A percentile compares a stretch with the other conserved stretches of the same genome.
Conservation (phyloP, 2,113 vertebrate species). For the Varanus salvator region DNA sequence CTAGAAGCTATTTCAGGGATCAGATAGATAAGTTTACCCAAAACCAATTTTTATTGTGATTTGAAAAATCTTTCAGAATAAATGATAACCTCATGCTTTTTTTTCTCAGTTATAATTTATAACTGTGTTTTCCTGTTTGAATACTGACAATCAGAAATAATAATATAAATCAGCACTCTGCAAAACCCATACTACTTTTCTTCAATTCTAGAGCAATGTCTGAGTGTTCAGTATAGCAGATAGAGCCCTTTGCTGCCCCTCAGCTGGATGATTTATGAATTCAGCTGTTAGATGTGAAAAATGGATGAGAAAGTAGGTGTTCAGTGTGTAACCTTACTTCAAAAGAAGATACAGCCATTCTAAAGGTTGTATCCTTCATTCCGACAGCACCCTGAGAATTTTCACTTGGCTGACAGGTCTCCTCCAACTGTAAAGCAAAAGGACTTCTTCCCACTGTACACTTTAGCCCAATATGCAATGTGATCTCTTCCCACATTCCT, state of each 20-base stretch:
- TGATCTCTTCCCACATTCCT: neutral
- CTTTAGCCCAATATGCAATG: neutral
- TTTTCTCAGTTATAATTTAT: neutral
- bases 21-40: neutral
- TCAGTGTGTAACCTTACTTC: neutral
- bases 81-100: neutral
- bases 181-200: neutral
- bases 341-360: neutral
- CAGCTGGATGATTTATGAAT: constrained; percentile 9
- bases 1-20: neutral
- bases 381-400: constrained; percentile 13
- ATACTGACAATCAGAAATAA: neutral
- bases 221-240: neutral
- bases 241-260: neutral
- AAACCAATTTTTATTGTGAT: neutral
- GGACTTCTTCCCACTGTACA: neutral
- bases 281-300: constrained; percentile 1
- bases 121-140: neutral
- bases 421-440: neutral
- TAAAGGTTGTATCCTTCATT: neutral
- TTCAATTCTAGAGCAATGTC: neutral
- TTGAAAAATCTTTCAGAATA: neutral
- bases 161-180: neutral
- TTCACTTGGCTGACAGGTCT: neutral
- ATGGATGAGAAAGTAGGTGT: neutral